Percentiles rank a stretch among this genome's conserved stretches.
phyloP scores from a whole-genome alignment of 1,140 invertebrate species.

The Babylonia areolata region DNA sequence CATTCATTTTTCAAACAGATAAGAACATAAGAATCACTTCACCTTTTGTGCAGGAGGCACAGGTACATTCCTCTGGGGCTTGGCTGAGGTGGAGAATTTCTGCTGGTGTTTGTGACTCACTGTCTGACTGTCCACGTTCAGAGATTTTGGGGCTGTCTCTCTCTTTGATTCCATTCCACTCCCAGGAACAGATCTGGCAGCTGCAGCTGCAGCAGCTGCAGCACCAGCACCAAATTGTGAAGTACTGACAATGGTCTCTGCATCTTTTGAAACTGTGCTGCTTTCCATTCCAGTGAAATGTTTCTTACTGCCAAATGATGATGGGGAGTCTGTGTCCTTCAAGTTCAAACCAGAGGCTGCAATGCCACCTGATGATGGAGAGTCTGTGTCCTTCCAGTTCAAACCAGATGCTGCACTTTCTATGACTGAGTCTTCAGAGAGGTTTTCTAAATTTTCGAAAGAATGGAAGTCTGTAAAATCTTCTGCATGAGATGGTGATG shows the following conservation, averaged over 20 bases:
- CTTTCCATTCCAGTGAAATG: background rate
- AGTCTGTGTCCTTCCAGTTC: background rate
- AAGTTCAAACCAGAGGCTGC: background rate
- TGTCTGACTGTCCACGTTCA: constrained; percentile 10
- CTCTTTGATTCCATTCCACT: background rate
- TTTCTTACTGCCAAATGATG: no score
- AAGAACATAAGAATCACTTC: background rate
- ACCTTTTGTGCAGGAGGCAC: background rate
- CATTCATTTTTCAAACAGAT: background rate
- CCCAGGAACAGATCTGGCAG: background rate
- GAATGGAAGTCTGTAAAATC: background rate
- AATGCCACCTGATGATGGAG: background rate
- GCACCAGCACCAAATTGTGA: background rate
- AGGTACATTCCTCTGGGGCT: background rate
- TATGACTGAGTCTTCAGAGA: constrained; percentile 31
- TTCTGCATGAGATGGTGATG: background rate
- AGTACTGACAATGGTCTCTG: background rate
- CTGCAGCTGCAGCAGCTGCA: background rate
- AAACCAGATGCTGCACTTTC: background rate
- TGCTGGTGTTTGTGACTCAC: constrained; percentile 7
- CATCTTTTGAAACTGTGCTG: background rate
- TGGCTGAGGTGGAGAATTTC: background rate
- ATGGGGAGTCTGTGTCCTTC: no score
- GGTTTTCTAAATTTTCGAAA: background rate
- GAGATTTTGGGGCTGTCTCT: background rate